phyloP scores from a whole-genome alignment of 1,140 invertebrate species.

The Delia radicum region DNA sequence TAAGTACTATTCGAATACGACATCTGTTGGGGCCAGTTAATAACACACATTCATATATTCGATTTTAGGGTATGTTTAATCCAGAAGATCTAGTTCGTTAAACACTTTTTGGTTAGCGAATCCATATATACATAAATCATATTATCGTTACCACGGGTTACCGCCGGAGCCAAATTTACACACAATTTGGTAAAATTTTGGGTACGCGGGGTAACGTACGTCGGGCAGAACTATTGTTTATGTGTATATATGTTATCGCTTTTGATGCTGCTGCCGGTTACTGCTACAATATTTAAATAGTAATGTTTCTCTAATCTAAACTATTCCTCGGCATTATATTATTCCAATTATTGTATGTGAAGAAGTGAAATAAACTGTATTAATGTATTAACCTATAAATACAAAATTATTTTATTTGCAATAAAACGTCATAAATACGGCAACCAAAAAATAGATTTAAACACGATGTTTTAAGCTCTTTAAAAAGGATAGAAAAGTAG shows the following conservation, averaged over 20 bases:
- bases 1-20: constrained; percentile 52
- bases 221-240: too few species aligned
- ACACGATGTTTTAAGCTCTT: too few species aligned
- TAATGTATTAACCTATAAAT: background rate
- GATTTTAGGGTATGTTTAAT: constrained; percentile 83
- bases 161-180: too few species aligned
- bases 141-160: too few species aligned
- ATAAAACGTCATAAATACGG: too few species aligned
- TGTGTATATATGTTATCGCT: background rate
- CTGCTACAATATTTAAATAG: too few species aligned
- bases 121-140: too few species aligned
- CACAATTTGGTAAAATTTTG: background rate
- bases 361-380: background rate
- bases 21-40: background rate
- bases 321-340: background rate
- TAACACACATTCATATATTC: constrained; percentile 29
- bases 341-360: background rate
- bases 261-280: background rate
- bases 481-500: too few species aligned
- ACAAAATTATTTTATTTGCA: too few species aligned
- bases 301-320: too few species aligned
- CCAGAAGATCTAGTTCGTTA: constrained; percentile 70
- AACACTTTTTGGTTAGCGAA: constrained; percentile 17
- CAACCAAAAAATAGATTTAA: too few species aligned
- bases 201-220: too few species aligned